Evolutionary conservation across 2,797 vertebrate genomes (phyloP).

Genomic region (Rachycentron canadum): DNA sequence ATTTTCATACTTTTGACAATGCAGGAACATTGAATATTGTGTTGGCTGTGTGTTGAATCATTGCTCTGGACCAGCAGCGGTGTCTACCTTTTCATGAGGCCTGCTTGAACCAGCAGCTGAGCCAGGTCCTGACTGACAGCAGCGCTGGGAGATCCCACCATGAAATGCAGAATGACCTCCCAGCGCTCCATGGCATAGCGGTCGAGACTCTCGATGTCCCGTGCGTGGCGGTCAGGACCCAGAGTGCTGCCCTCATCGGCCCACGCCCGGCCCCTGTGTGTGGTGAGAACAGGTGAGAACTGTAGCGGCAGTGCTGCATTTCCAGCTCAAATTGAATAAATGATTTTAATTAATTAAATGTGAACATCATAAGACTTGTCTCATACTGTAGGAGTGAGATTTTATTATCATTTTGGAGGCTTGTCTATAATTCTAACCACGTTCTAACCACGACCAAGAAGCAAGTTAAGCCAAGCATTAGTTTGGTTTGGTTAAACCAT

Average conservation of each 20-base stretch:
- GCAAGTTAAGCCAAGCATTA: neutral
- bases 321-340: neutral
- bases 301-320: too few relatives aligned
- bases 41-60: neutral
- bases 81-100: conserved; percentile 92
- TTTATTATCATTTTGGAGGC: too few relatives aligned
- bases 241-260: conserved; percentile 90
- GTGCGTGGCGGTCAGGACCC: conserved; percentile 92
- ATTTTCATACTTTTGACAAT: too few relatives aligned
- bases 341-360: too few relatives aligned
- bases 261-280: conserved; percentile 89
- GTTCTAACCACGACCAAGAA: neutral
- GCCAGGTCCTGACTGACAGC: conserved; percentile 94
- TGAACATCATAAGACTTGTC: too few relatives aligned
- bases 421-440: too few relatives aligned
- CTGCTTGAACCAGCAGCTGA: conserved; percentile 92
- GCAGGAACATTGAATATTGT: too few relatives aligned
- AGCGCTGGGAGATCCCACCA: conserved; percentile 94
- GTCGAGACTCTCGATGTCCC: conserved; percentile 91
- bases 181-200: conserved; percentile 93
- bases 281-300: neutral
- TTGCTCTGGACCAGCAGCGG: too few relatives aligned
- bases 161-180: conserved; percentile 96
- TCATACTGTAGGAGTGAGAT: too few relatives aligned
- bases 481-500: neutral